Conservation (phyloP, 1,140 invertebrate species). For the Lordiphosa collinella region DNA sequence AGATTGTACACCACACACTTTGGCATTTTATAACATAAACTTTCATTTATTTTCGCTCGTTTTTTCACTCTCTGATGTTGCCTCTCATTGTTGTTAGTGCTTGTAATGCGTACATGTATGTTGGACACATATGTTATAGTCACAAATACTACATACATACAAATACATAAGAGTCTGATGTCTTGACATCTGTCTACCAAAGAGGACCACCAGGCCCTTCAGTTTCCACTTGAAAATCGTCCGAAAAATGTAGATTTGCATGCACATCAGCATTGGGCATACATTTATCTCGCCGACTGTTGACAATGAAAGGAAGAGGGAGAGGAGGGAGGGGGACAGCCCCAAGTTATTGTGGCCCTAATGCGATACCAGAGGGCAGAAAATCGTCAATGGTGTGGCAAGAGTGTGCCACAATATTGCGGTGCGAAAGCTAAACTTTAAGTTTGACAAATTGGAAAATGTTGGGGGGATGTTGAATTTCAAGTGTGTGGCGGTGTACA, state of each 20-base stretch:
- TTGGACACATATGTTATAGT: slow-evolving; percentile 47
- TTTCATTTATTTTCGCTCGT: slow-evolving; percentile 71
- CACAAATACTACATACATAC: slow-evolving; percentile 29
- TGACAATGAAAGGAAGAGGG: slow-evolving; percentile 1
- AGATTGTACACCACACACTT: slow-evolving; percentile 70
- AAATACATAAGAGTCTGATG: slow-evolving; percentile 51
- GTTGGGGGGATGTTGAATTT: too few relatives aligned
- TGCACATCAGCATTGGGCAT: slow-evolving; percentile 68
- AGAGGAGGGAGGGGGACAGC: background rate
- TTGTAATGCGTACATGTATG: slow-evolving; percentile 59
- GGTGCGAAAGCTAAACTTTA: background rate
- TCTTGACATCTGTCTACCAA: slow-evolving; percentile 70
- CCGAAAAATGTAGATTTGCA: slow-evolving; percentile 73
- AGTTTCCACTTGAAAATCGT: slow-evolving; percentile 42
- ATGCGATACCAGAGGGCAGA: slow-evolving; percentile 19
- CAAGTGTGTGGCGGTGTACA: too few relatives aligned
- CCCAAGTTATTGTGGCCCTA: slow-evolving; percentile 50
- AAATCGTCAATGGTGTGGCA: background rate
- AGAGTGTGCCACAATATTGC: too few relatives aligned
- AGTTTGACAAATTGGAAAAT: background rate
- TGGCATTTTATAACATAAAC: slow-evolving; percentile 77
- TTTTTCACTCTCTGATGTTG: slow-evolving; percentile 35
- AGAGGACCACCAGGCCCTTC: slow-evolving; percentile 8
- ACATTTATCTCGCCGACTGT: slow-evolving; percentile 66
- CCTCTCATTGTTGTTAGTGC: slow-evolving; percentile 36